Evolutionary conservation across 2,113 vertebrate genomes (phyloP).

Genomic region (Neopipo cinnamomea): DNA sequence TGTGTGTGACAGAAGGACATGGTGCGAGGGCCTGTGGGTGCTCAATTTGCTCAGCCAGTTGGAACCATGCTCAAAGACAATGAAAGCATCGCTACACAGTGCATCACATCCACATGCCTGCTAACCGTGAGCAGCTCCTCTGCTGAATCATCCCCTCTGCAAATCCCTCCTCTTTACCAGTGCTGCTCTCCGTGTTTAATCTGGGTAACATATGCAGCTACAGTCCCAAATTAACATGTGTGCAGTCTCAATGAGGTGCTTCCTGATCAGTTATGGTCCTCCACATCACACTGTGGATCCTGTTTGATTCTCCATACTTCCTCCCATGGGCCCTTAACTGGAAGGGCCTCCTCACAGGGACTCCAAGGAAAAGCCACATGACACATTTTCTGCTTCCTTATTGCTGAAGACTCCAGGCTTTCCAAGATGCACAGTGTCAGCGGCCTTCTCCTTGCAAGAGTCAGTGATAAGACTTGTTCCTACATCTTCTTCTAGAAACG

Average conservation of each 20-base stretch:
- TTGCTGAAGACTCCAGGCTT: background rate
- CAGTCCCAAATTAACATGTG: background rate
- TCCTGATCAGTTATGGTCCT: background rate
- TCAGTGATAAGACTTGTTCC: background rate
- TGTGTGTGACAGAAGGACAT: background rate
- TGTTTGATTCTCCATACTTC: background rate
- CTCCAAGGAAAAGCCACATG: background rate
- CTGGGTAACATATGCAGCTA: accelerated
- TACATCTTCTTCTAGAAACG: background rate
- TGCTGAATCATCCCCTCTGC: background rate
- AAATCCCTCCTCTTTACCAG: background rate
- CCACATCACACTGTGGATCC: background rate
- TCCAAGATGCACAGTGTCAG: background rate
- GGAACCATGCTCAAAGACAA: background rate
- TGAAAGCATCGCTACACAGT: background rate
- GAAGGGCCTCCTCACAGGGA: background rate
- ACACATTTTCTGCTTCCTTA: background rate
- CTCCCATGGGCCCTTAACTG: background rate
- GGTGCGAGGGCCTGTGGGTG: background rate
- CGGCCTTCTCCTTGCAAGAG: background rate
- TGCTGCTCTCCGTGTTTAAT: background rate
- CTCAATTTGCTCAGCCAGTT: background rate
- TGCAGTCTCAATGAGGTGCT: background rate
- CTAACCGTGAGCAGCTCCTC: background rate
- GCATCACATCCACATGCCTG: background rate